Evolutionary conservation across 2,888 invertebrate species (phyloP), one percentile per base, ranked within the genome.

Genomic region (Philereme vetulata): DNA sequence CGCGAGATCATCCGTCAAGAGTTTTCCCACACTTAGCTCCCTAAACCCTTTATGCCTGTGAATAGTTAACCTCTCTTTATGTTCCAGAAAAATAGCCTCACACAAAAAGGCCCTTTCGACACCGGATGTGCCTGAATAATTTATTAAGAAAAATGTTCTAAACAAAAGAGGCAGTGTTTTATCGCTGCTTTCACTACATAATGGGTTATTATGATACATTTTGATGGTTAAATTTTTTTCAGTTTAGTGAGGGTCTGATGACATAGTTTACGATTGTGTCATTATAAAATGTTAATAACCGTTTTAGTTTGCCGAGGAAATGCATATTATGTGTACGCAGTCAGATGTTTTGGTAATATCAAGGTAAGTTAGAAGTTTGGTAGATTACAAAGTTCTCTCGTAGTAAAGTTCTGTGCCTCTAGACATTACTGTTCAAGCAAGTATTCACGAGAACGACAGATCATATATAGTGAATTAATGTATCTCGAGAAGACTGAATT

Each of bases 51-150:
- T 81, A 78, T 72, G 64, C 67, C 66, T 61, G 58, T 70, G 71
- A 77, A 77, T 78, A 79, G 78, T 79, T 74, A 78, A 76, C 71
- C 62, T 64, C 71, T 70, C 72, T 77, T 79, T 74, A 72, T 72
- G 72, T 65, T 67, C 58, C 61, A 78, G 81, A 81, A 83, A 81
- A 81, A 82, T 82, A 81, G 68, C 74, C 71, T 65, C 61, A 76
- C 77, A 79, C 76, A 78, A 80, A 80, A 82, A 81, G 71, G 74
- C 67, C 77, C 74, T 78, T 76, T 78, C 78, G 72, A 75, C 80
- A 76, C 78, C 78, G 83, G 83, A 83, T 76, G 74, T 68, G 76
- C 62, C 68, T 74, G 80, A 78, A 83, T 83, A 82, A 83, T 83
- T 82, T 83, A 82, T 82, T 77, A 80, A 75, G 77, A 79, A 79